Evolutionary conservation across 2,888 invertebrate species (phyloP), one percentile per base, ranked within the genome.

Genomic region (Ptycholaimellus sp.): DNA sequence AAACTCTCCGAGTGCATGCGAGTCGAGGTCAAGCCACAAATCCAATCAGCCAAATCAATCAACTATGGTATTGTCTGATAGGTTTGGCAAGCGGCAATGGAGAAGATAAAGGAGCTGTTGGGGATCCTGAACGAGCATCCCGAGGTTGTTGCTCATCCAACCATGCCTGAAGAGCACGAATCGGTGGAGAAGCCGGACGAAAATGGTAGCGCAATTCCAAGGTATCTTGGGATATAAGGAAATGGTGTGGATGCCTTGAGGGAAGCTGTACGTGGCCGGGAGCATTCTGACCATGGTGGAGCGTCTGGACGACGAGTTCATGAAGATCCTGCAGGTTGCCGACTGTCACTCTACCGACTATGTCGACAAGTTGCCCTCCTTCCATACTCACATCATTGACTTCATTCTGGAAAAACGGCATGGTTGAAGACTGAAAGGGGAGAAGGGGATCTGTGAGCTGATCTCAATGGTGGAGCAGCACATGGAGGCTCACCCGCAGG

Each of bases 301-400:
- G 58, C 70, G 87, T 39, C 69, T 96, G 44, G 93, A 93, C 57
- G 90, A 90, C 56, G 96, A 99, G 59, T 90, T 90, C 56, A 82
- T 74, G 1, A 96, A 96, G 60, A 70, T 99, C 48, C 65, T 99
- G 34, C 96, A 96, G 59, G 85, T 85, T 58, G 83, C 85, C 53
- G 90, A 93, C 49, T 87, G 90, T 34, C 90, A 90, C 60, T 82
- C 82, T 40, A 87, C 87, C 51, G 87, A 93, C 61, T 93, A 90
- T 57, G 85, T 93, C 0, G 82, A 83, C 52, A 70, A 76, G 72
- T 72, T 7, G 23, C 23, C 6, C 23, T 11, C 6, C 23, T 11
- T 13, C 7, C 13, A 9, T 13, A 7, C 20, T 5, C 16, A 23
- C 19, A 36, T 6, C 22, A 14, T 16, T 18, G 11, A 34, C 21